These are phyloP conservation scores for Anarsia innoxiella DNA, from an alignment of 2,888 invertebrate species.

Conservation along the genomic window DNA sequence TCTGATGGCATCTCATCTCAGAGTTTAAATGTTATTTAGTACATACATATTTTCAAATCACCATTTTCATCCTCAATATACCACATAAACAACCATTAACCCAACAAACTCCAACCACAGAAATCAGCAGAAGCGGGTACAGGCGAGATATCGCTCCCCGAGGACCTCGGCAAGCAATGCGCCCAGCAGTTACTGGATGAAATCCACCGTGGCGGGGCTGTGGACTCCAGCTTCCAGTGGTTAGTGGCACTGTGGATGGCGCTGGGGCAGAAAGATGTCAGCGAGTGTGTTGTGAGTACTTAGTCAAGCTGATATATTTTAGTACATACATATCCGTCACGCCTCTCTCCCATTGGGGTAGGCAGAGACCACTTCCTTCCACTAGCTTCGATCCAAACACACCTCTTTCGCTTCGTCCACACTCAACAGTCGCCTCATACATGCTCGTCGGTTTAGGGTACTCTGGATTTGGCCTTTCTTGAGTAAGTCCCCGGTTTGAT, in stretches of 20 bases:
- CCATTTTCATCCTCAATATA: no score
- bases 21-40: no score
- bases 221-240: constrained; percentile 92
- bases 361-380: background rate
- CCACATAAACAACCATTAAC: no score
- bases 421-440: background rate
- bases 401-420: background rate
- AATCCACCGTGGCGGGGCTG: constrained; percentile 92
- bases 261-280: constrained; percentile 94
- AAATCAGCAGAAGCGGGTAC: constrained; percentile 55
- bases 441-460: background rate
- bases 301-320: background rate
- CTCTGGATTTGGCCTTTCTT: background rate
- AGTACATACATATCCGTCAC: background rate
- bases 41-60: no score
- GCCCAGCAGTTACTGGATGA: constrained; percentile 91
- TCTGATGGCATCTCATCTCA: no score
- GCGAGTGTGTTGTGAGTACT: constrained; percentile 79
- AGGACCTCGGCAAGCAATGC: constrained; percentile 91
- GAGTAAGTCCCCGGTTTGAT: background rate
- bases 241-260: constrained; percentile 94
- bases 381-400: background rate
- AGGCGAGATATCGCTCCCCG: constrained; percentile 85
- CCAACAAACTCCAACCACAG: constrained; percentile 27
- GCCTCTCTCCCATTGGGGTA: background rate